Base-by-base conservation (phyloP, 2,797 vertebrate genomes). In the Euthynnus affinis region DNA sequence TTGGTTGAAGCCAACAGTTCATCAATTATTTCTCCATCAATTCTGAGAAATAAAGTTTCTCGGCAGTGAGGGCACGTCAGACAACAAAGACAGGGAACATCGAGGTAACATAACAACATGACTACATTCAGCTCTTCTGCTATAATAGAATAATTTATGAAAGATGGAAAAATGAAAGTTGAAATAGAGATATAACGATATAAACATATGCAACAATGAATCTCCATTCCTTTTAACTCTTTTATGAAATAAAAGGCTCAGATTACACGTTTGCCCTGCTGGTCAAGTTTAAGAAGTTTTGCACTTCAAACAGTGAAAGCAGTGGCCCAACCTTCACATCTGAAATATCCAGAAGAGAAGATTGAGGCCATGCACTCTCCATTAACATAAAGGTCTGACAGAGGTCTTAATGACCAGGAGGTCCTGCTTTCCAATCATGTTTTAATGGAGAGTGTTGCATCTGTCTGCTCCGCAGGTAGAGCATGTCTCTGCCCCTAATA, bases 351-450 rank as follows among this genome's bases (percentile, higher is more conserved):
- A 67, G 52, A 62, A 40, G 42, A 84, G 69, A 74, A 76, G 62
- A 85, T 58, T 80, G 84, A 79, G 80, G 85, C 84, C 74, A 62
- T 20, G 82, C 10, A 37, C 82, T 86, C 73, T 83, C 79, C 55
- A 89, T 87, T 85, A 83, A 76, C 84, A 77, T 52, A 69, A 51
- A 84, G 60, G 76, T 72, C 60, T 71, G 65, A 77, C 46, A 12
- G 55, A 75, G 71, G 62, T 75, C 58, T 62, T 42, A 34, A 15
- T 58, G 62, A 72, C 42, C 48, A 25, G 15, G 32, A 71, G 65
- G 74, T 83, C 77, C 67, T 27, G 51, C 71, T 82, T 84, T 81
- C 69, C 81, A 89, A 89, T 88, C 76, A 86, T 29, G 55, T 71
- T 83, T 82, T 87, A 88, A 86, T 77, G 69, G 71, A 73, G 74